These are phyloP conservation scores for Falco berigora DNA, from an alignment of 2,797 vertebrate genomes.

Conservation along the genomic window DNA sequence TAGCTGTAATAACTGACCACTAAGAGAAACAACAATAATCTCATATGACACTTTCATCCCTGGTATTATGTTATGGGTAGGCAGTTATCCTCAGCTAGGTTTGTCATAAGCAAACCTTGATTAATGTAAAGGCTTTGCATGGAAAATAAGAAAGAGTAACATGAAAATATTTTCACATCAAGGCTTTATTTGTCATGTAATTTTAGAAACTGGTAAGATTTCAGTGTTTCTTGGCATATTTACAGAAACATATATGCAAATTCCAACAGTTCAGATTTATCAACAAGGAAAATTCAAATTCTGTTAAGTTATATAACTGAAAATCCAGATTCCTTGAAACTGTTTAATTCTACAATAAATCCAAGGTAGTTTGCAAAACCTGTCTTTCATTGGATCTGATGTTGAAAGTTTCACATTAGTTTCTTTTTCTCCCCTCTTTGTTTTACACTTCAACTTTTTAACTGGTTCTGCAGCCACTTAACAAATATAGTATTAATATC, in stretches of 20 bases:
- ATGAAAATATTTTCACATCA: neutral
- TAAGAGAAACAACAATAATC: neutral
- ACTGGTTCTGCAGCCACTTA: neutral
- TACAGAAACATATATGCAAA: neutral
- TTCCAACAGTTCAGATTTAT: neutral
- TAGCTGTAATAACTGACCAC: neutral
- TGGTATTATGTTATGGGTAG: neutral
- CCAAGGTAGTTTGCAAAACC: neutral
- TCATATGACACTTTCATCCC: neutral
- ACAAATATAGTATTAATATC: neutral
- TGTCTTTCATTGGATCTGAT: neutral
- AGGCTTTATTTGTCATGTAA: fast-evolving
- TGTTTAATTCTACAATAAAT: neutral
- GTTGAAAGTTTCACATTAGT: neutral
- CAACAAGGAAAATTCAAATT: neutral
- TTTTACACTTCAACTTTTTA: neutral
- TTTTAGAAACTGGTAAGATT: neutral
- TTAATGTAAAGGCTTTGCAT: neutral
- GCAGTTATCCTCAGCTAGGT: neutral
- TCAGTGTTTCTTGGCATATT: neutral
- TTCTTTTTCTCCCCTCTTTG: neutral
- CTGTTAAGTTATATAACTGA: neutral
- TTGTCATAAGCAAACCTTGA: neutral
- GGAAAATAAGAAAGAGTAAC: neutral
- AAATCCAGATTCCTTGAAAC: neutral